These are phyloP conservation scores for Chaetogeoica ovagalla DNA, from an alignment of 2,888 invertebrate species.

Conservation along the genomic window DNA sequence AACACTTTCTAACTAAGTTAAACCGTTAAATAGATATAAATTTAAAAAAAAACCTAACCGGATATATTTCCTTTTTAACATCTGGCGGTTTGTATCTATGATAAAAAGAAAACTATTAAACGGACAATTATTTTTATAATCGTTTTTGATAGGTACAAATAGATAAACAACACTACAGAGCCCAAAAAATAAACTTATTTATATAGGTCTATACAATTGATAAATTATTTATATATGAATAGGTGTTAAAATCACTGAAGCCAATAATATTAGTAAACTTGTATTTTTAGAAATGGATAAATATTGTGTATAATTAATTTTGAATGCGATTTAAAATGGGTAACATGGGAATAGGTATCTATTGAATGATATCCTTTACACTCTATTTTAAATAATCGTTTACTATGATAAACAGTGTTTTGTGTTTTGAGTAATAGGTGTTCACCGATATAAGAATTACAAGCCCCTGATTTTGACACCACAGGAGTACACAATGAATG, in stretches of 20 bases:
- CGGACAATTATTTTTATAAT: conserved; percentile 4
- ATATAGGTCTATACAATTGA: too few relatives aligned
- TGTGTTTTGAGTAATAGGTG: conserved; percentile 13
- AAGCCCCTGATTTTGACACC: conserved; percentile 28
- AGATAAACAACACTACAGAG: not conserved
- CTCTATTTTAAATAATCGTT: not conserved
- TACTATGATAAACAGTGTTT: conserved; percentile 22
- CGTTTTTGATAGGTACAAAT: not conserved
- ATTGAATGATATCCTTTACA: not conserved
- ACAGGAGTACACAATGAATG: conserved; percentile 17
- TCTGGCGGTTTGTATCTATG: not conserved
- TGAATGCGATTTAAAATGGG: not conserved
- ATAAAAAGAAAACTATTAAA: not conserved
- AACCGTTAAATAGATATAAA: not conserved
- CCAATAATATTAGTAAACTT: too few relatives aligned
- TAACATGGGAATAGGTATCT: not conserved
- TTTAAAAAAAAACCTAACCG: not conserved
- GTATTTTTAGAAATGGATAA: too few relatives aligned
- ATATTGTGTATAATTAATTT: too few relatives aligned
- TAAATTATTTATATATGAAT: too few relatives aligned
- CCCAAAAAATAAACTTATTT: not conserved
- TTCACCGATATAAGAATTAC: conserved; percentile 4
- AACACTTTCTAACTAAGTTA: not conserved
- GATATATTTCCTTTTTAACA: not conserved
- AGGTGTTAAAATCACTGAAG: too few relatives aligned